Evolutionary conservation across 2,888 invertebrate genomes (phyloP).

Genomic region (Chaetogeoica ovagalla): DNA sequence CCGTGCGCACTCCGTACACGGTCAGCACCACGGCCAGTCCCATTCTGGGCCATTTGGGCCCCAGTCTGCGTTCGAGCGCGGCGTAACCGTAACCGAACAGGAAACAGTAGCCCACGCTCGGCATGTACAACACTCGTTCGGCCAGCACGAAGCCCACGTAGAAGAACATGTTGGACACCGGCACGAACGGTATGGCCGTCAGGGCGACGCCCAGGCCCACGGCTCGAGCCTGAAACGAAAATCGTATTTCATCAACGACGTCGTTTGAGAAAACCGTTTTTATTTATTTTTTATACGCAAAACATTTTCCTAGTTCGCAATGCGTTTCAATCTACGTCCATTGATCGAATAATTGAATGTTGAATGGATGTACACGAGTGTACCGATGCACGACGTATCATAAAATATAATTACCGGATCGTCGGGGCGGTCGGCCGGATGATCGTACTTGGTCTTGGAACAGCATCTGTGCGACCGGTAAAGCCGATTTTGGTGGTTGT

Average conservation of each 20-base stretch:
- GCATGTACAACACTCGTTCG: conserved; percentile 92
- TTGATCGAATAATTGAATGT: no score
- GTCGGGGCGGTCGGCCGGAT: neutral
- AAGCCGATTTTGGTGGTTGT: neutral
- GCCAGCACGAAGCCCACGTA: conserved; percentile 98
- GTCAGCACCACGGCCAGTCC: conserved; percentile 65
- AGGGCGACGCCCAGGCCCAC: conserved; percentile 69
- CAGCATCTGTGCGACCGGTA: conserved; percentile 22
- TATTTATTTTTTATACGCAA: no score
- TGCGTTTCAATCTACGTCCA: no score
- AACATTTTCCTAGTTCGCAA: no score
- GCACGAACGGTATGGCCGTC: conserved; percentile 88
- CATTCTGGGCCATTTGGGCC: conserved; percentile 44
- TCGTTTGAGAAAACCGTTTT: no score
- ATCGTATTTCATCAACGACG: no score
- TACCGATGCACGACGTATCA: no score
- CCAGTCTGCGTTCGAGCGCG: conserved; percentile 56
- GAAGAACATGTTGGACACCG: conserved; percentile 93
- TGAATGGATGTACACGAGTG: no score
- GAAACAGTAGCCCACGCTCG: conserved; percentile 93
- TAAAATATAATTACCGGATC: conserved; percentile 14
- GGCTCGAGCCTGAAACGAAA: conserved; percentile 61
- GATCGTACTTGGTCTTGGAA: conserved; percentile 28
- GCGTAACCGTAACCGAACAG: conserved; percentile 76
- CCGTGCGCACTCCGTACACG: conserved; percentile 73